These are phyloP conservation scores for Aptenodytes forsteri DNA, from an alignment of 2,113 vertebrate species.

Conservation along the genomic window DNA sequence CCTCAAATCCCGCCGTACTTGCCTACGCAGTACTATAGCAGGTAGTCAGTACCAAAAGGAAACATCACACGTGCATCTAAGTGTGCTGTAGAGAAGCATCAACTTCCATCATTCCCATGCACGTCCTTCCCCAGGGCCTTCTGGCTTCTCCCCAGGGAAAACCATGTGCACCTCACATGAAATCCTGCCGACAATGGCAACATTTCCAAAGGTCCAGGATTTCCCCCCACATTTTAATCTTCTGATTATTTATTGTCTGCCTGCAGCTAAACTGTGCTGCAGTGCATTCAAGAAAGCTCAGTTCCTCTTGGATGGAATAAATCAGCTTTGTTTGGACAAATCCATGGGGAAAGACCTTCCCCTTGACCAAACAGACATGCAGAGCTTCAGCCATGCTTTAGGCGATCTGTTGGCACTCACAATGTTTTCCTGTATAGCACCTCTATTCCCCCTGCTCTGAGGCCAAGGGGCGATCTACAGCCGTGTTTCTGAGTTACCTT, in stretches of 20 bases:
- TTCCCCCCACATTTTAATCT: background rate
- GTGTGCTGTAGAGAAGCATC: background rate
- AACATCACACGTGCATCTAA: background rate
- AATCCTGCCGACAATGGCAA: background rate
- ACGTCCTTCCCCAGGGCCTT: background rate
- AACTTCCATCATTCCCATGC: background rate
- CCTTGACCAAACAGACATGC: background rate
- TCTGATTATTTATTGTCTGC: background rate
- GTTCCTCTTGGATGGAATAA: background rate
- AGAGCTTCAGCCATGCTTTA: background rate
- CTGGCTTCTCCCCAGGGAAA: background rate
- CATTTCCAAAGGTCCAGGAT: background rate
- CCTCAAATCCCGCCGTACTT: background rate
- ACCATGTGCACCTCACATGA: too few species aligned
- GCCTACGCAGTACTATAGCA: background rate
- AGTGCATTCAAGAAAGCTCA: background rate
- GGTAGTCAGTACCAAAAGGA: background rate
- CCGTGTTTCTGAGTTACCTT: fast-evolving
- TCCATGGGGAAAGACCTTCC: background rate
- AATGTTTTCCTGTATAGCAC: background rate
- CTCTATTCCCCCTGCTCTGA: background rate
- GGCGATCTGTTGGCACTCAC: background rate
- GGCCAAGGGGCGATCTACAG: background rate
- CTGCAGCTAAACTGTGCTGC: background rate
- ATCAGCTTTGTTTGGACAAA: background rate